Evolutionary conservation across 1,140 invertebrate genomes (phyloP).

Genomic region (Drosophila sp.): DNA sequence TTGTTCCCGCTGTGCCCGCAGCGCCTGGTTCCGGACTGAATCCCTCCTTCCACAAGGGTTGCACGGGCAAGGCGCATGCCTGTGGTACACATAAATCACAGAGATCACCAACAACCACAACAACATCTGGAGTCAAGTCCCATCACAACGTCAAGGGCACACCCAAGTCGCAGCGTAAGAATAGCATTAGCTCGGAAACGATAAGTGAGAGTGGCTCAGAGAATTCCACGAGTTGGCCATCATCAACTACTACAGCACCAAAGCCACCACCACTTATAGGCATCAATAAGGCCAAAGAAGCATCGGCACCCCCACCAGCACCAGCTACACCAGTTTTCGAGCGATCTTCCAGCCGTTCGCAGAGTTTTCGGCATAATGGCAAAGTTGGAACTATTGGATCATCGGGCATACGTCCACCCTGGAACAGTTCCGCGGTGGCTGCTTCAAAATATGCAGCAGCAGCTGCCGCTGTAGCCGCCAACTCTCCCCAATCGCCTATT

Average conservation of each 20-base stretch:
- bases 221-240: slow-evolving; percentile 82
- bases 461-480: slow-evolving; percentile 53
- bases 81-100: slow-evolving; percentile 85
- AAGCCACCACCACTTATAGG: slow-evolving; percentile 23
- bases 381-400: slow-evolving; percentile 36
- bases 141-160: slow-evolving; percentile 29
- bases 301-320: slow-evolving; percentile 25
- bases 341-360: slow-evolving; percentile 55
- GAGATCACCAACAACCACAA: slow-evolving; percentile 18
- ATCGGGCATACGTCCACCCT: slow-evolving; percentile 82
- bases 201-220: slow-evolving; percentile 85
- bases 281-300: slow-evolving; percentile 50
- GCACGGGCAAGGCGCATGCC: slow-evolving; percentile 88
- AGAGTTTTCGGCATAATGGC: slow-evolving; percentile 57
- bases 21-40: slow-evolving; percentile 84
- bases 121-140: slow-evolving; percentile 24
- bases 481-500: slow-evolving; percentile 48
- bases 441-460: slow-evolving; percentile 66
- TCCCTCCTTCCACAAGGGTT: slow-evolving; percentile 87
- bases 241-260: slow-evolving; percentile 22
- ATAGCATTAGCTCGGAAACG: slow-evolving; percentile 85
- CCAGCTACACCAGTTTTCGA: slow-evolving; percentile 52
- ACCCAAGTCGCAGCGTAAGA: slow-evolving; percentile 80
- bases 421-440: slow-evolving; percentile 83
- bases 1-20: slow-evolving; percentile 63